A percentile compares a stretch with the other conserved stretches of the same genome.
Evolutionary conservation across 2,113 vertebrate species (phyloP).

Genomic region (Leptocoma aspasia): DNA sequence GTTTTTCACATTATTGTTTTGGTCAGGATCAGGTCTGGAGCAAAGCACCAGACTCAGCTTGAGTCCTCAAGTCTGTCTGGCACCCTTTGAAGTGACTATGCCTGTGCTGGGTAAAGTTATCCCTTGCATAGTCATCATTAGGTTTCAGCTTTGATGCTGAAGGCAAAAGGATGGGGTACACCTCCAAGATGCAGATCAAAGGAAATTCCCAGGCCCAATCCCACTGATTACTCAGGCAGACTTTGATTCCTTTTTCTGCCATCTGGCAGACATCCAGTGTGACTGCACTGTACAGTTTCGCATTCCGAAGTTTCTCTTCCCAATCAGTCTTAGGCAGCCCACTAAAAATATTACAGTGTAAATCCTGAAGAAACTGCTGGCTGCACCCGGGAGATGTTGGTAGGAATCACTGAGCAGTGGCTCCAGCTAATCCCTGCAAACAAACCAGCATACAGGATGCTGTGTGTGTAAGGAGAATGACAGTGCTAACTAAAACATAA

Average conservation of each 20-base stretch:
- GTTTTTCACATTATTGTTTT: background rate
- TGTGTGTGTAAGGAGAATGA: background rate
- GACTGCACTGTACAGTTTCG: background rate
- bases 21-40: background rate
- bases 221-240: background rate
- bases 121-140: background rate
- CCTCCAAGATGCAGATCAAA: background rate
- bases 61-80: background rate
- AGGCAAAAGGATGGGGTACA: background rate
- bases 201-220: background rate
- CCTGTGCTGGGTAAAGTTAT: background rate
- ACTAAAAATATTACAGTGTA: background rate
- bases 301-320: background rate
- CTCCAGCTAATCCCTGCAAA: background rate
- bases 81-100: background rate
- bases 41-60: background rate
- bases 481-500: background rate
- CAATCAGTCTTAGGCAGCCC: background rate
- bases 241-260: background rate
- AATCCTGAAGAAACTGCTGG: background rate
- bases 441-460: background rate
- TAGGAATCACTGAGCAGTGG: background rate
- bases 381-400: background rate
- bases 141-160: background rate
- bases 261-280: background rate